Conservation (phyloP, 2,888 invertebrate genomes). For the Rhyacophila evoluta region DNA sequence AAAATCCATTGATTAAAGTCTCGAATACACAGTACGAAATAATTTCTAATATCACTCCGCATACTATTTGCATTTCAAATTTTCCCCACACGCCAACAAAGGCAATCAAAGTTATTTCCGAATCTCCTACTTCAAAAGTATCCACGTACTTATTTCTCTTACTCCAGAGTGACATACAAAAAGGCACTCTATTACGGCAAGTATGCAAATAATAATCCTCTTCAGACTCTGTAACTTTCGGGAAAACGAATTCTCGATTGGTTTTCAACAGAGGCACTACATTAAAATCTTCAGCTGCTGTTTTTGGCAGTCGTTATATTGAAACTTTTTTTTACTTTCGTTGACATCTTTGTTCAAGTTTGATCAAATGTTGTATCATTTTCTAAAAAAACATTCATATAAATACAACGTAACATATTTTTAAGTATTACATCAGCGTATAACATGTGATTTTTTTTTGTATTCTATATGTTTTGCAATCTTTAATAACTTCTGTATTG, state of each 20-base stretch:
- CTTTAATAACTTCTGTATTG: too few relatives aligned
- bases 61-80: constrained; percentile 7
- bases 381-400: too few relatives aligned
- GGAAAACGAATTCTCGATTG: neutral
- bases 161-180: neutral
- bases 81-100: neutral
- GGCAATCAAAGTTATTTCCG: constrained; percentile 11
- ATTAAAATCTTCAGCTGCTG: neutral
- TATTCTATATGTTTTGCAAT: too few relatives aligned
- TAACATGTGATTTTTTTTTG: too few relatives aligned
- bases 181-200: neutral
- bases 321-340: too few relatives aligned
- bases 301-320: too few relatives aligned
- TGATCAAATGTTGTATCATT: too few relatives aligned
- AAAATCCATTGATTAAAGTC: neutral
- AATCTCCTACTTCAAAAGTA: neutral
- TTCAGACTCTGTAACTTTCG: neutral
- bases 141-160: neutral
- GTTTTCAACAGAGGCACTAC: neutral
- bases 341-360: too few relatives aligned
- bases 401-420: too few relatives aligned
- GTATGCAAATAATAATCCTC: neutral
- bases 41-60: neutral
- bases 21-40: neutral
- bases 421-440: too few relatives aligned